A percentile compares a stretch with the other conserved stretches of the same genome.
Conservation (phyloP, 1,140 invertebrate genomes). For the Notospermus geniculatus region DNA sequence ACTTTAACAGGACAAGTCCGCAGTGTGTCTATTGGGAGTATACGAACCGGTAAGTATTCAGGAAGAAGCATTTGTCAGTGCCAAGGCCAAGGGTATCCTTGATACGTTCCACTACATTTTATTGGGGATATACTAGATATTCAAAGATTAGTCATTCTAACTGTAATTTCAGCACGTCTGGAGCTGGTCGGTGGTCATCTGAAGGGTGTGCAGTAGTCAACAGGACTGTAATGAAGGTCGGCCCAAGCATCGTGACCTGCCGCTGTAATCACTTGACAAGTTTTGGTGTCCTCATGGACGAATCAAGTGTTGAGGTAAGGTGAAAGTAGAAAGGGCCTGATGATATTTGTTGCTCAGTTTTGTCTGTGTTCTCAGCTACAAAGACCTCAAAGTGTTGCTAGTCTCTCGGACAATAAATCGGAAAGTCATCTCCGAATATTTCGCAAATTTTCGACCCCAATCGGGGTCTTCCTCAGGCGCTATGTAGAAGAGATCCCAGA, state of each 20-base stretch:
- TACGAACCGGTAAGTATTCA: slow-evolving; percentile 10
- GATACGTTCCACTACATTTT: not conserved
- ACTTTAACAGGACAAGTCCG: slow-evolving; percentile 44
- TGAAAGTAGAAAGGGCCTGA: too few species aligned
- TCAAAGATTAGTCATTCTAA: slow-evolving; percentile 67
- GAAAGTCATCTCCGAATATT: too few species aligned
- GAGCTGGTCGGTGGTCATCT: slow-evolving; percentile 77
- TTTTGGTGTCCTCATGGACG: slow-evolving; percentile 86
- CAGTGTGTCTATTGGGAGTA: slow-evolving; percentile 54
- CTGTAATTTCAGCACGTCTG: too few species aligned
- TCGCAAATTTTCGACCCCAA: too few species aligned
- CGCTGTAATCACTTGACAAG: slow-evolving; percentile 89
- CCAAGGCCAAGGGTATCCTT: not conserved
- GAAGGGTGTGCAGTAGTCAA: slow-evolving; percentile 82
- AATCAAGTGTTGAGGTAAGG: slow-evolving; percentile 79
- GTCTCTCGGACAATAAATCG: too few species aligned
- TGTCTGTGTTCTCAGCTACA: too few species aligned
- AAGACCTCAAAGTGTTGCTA: too few species aligned
- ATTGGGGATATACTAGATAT: too few species aligned
- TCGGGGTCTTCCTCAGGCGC: too few species aligned
- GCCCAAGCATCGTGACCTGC: slow-evolving; percentile 70
- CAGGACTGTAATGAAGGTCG: slow-evolving; percentile 59
- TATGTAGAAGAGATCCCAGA: too few species aligned
- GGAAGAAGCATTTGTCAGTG: too few species aligned
- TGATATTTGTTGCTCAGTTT: too few species aligned